Conservation (phyloP, 2,888 invertebrate species). For the Philhelius pedissequus region DNA sequence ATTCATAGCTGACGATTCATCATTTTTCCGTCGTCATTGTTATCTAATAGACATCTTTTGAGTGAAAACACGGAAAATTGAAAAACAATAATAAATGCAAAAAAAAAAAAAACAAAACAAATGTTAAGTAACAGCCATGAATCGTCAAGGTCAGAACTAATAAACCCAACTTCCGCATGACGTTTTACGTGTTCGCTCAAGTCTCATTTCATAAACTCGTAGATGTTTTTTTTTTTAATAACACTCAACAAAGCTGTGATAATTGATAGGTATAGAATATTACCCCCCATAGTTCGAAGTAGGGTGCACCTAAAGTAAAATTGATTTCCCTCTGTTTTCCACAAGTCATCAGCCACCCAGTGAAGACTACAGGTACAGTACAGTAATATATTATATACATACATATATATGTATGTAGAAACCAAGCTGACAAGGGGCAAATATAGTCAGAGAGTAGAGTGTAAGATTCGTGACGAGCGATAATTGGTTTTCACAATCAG, state of each 20-base stretch:
- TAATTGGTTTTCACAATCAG: constrained; percentile 57
- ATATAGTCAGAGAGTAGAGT: background rate
- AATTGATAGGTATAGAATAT: constrained; percentile 17
- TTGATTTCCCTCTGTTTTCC: background rate
- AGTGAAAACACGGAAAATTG: constrained; percentile 26
- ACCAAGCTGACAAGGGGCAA: background rate
- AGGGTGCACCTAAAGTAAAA: background rate
- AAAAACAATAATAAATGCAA: background rate
- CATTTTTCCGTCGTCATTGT: background rate
- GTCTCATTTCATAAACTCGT: no score
- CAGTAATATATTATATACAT: background rate
- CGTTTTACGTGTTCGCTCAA: constrained; percentile 20
- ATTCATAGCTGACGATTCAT: background rate
- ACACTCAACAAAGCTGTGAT: background rate
- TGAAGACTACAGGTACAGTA: background rate
- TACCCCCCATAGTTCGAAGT: constrained; percentile 1
- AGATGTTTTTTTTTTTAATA: background rate
- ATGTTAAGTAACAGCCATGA: constrained; percentile 31
- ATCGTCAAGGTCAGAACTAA: background rate
- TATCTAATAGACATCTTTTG: background rate
- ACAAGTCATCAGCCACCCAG: background rate
- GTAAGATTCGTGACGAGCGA: constrained; percentile 55
- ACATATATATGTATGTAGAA: background rate
- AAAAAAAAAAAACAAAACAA: no score
- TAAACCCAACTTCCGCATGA: constrained; percentile 36